A percentile compares a stretch with the other conserved stretches of the same genome.
Evolutionary conservation across 2,888 invertebrate species (phyloP).

Genomic region (Rhingia campestris): DNA sequence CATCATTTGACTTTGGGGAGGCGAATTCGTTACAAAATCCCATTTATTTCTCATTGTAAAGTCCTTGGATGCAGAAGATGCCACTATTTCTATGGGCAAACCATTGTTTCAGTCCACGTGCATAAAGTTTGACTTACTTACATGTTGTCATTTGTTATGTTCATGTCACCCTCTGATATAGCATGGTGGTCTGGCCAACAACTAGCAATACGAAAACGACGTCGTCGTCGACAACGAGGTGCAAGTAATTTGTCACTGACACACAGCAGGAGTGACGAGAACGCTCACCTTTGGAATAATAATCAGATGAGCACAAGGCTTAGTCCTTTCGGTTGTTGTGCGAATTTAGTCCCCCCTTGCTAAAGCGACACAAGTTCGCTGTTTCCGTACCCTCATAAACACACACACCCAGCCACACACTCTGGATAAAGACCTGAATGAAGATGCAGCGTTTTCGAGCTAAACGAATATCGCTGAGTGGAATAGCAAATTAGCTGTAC

Average conservation of each 20-base stretch:
- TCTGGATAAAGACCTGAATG: conserved; percentile 53
- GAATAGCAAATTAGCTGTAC: conserved; percentile 72
- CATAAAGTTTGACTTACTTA: conserved; percentile 71
- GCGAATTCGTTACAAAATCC: conserved; percentile 17
- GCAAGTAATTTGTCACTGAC: conserved; percentile 74
- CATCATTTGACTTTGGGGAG: conserved; percentile 2
- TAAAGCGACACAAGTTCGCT: conserved; percentile 20
- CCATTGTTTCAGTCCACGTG: conserved; percentile 70
- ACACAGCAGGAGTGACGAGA: conserved; percentile 63
- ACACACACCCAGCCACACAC: background rate
- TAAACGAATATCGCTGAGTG: conserved; percentile 73
- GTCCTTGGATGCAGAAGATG: conserved; percentile 43
- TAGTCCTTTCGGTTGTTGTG: conserved; percentile 54
- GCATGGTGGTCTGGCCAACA: conserved; percentile 1
- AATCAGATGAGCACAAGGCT: conserved; percentile 68
- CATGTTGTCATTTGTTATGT: conserved; percentile 72
- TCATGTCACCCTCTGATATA: conserved; percentile 43
- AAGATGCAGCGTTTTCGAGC: conserved; percentile 69
- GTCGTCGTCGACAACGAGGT: conserved; percentile 59
- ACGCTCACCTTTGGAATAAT: conserved; percentile 72
- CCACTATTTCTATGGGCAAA: conserved; percentile 30
- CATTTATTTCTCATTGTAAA: conserved; percentile 34
- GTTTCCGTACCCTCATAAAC: conserved; percentile 3
- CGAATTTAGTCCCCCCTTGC: conserved; percentile 28
- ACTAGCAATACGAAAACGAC: conserved; percentile 21